phyloP scores from a whole-genome alignment of 2,888 invertebrate genomes.

The Epirrhoe tristata region DNA sequence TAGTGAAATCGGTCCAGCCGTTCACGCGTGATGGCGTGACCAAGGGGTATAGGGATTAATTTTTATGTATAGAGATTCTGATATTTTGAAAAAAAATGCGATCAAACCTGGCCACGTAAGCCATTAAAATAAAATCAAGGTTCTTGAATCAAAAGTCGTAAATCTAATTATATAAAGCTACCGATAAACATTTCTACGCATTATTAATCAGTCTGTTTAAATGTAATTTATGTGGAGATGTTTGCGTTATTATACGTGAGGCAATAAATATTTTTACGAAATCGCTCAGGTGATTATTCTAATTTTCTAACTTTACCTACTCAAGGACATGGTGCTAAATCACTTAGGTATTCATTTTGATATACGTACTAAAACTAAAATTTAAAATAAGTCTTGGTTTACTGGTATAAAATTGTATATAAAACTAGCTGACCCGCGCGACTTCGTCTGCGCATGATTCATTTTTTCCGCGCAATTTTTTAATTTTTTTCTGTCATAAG shows the following conservation, averaged over 20 bases:
- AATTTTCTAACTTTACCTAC: constrained; percentile 5
- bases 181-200: constrained; percentile 50
- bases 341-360: not conserved
- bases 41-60: too few relatives aligned
- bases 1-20: too few relatives aligned
- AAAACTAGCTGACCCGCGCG: too few relatives aligned
- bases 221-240: constrained; percentile 52
- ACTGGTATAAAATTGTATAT: too few relatives aligned
- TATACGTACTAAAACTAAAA: not conserved
- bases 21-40: too few relatives aligned
- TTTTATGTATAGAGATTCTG: too few relatives aligned
- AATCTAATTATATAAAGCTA: constrained; percentile 47
- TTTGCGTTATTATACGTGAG: constrained; percentile 45
- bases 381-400: too few relatives aligned
- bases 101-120: not conserved
- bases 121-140: constrained; percentile 34
- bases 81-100: not conserved
- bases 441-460: too few relatives aligned
- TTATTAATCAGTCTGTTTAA: constrained; percentile 51
- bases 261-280: constrained; percentile 9
- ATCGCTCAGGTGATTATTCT: constrained; percentile 1
- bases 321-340: not conserved
- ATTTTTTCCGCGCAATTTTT: too few relatives aligned
- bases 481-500: too few relatives aligned
- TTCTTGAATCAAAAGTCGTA: constrained; percentile 39